phyloP scores from a whole-genome alignment of 2,797 vertebrate genomes.

The Agapornis canus region DNA sequence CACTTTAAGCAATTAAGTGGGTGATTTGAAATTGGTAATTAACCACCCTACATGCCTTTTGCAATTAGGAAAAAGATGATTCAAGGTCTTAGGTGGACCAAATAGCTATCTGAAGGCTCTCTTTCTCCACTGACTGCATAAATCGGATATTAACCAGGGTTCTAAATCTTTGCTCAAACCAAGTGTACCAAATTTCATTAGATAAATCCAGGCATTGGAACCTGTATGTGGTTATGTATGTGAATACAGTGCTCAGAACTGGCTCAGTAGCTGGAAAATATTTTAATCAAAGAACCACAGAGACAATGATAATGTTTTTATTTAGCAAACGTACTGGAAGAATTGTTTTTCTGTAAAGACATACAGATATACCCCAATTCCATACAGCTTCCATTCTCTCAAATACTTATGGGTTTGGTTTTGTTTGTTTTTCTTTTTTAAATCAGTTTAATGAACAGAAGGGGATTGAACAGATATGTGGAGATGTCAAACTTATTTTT shows the following conservation, averaged over 20 bases:
- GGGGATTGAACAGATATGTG: background rate
- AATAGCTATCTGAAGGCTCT: background rate
- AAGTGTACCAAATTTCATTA: background rate
- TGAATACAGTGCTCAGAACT: background rate
- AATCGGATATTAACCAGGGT: background rate
- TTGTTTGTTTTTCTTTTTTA: background rate
- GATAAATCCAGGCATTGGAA: background rate
- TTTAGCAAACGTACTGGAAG: constrained; percentile 76
- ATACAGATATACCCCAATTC: constrained; percentile 32
- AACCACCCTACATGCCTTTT: background rate
- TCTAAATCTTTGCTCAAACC: background rate
- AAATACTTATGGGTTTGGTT: background rate
- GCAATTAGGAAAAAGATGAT: background rate
- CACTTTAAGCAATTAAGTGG: background rate
- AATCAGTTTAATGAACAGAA: constrained; percentile 51
- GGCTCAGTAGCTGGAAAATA: background rate
- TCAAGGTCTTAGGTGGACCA: background rate
- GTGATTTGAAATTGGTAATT: background rate
- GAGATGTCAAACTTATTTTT: constrained; percentile 28
- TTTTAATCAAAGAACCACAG: background rate
- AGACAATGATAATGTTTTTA: constrained; percentile 71
- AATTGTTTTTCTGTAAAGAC: constrained; percentile 52
- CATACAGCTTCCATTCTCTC: background rate
- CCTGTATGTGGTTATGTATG: background rate
- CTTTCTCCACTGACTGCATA: background rate